Base-by-base conservation (phyloP, 1,140 invertebrate species). In the Geopemphigus sp. region DNA sequence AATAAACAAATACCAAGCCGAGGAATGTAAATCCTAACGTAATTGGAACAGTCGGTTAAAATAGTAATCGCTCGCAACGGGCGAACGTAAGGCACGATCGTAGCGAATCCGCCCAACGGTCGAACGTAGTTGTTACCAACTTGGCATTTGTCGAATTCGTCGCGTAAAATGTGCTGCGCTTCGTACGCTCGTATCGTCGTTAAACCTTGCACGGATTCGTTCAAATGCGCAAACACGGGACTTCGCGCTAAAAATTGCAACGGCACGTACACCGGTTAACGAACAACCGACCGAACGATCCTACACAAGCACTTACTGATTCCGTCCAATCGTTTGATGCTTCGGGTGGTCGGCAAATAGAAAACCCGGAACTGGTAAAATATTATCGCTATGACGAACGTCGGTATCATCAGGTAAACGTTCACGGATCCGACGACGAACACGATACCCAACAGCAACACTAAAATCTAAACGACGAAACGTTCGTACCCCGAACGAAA, bases 181-280 rank as follows among this genome's bases (percentile, higher is more conserved):
- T 89, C 88, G 82, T 94, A 95, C 0, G 95, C 94, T 80, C 96
- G 87, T 74, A 98, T 95, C 0, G 95, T 97, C 1, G 93, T 89
- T 29, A 98, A 86, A 8, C 96, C 96, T 85, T 94, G 93, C 0
- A 98, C 86, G 0, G 95, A 92, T 32, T 95, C 91, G 85, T 92
- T 95, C 72, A 98, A 86, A 84, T 98, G 95, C 15, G 92, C 92
- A 86, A 94, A 95, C 47, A 97, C 90, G 0, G 94, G 94, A 86
- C 91, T 92, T 59, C 91, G 88, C 63, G 90, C 91, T 93, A 84
- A 45, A n/a, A n/a, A n/a, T n/a, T n/a, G n/a, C n/a, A n/a, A n/a
- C n/a, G n/a, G n/a, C n/a, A n/a, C n/a, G n/a, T n/a, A n/a, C n/a
- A n/a, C n/a, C n/a, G n/a, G n/a, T n/a, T n/a, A n/a, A n/a, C n/a